phyloP scores from a whole-genome alignment of 2,888 invertebrate species.

The Diploptera punctata region DNA sequence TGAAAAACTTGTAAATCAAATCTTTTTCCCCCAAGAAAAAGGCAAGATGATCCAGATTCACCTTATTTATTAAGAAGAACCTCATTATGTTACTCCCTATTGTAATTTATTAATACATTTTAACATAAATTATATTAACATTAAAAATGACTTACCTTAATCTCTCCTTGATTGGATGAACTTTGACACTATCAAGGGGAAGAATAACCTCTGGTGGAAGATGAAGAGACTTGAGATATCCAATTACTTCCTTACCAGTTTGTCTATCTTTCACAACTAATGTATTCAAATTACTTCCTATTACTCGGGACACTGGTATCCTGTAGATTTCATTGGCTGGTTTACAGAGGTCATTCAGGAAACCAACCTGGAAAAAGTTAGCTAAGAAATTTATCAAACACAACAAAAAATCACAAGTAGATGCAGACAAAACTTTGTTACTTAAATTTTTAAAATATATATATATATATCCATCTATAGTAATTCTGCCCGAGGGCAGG shows the following conservation, averaged over 20 bases:
- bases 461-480: too few species aligned
- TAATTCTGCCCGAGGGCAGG: too few species aligned
- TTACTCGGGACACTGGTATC: not conserved
- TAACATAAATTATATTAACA: too few species aligned
- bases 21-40: too few species aligned
- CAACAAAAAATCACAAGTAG: not conserved
- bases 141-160: not conserved
- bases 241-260: not conserved
- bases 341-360: not conserved
- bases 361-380: not conserved
- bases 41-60: too few species aligned
- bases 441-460: not conserved
- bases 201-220: not conserved
- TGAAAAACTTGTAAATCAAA: too few species aligned
- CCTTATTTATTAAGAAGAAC: too few species aligned
- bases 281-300: not conserved
- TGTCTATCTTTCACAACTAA: not conserved
- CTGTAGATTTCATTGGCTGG: not conserved
- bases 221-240: not conserved
- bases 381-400: not conserved
- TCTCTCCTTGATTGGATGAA: not conserved
- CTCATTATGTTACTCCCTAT: too few species aligned
- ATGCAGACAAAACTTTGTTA: not conserved
- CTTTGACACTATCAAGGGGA: not conserved
- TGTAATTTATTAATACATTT: too few species aligned